These are phyloP conservation scores for Julus scandinavius DNA, from an alignment of 2,888 invertebrate species.

Conservation along the genomic window DNA sequence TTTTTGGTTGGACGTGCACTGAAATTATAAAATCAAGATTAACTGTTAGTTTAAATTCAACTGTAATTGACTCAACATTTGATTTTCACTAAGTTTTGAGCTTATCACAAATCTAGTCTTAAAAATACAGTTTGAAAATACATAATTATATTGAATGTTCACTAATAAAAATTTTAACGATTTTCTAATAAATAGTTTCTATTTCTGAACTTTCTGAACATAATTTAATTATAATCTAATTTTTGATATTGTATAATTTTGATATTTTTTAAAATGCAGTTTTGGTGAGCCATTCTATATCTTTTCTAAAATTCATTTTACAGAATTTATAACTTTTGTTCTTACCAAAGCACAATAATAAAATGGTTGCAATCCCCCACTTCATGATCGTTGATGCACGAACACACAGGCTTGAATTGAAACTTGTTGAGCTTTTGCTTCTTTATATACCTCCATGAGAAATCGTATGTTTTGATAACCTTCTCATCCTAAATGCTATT, in stretches of 20 bases:
- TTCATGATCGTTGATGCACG: conserved; percentile 47
- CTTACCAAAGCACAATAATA: conserved; percentile 48
- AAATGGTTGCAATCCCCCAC: conserved; percentile 41
- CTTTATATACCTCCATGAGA: conserved; percentile 48
- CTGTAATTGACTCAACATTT: not conserved
- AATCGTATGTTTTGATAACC: conserved; percentile 39
- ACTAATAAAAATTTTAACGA: too few relatives aligned
- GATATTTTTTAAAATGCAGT: too few relatives aligned
- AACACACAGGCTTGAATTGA: conserved; percentile 29
- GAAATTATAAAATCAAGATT: not conserved
- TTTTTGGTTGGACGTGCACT: conserved; percentile 19
- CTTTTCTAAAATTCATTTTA: not conserved
- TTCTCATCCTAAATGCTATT: conserved; percentile 14
- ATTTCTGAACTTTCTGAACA: too few relatives aligned
- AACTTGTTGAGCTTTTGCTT: conserved; percentile 45
- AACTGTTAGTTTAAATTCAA: not conserved
- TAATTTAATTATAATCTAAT: too few relatives aligned
- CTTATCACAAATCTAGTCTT: too few relatives aligned
- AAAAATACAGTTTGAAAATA: too few relatives aligned
- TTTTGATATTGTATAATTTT: too few relatives aligned
- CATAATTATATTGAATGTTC: too few relatives aligned
- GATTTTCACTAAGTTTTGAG: too few relatives aligned
- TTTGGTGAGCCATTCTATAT: not conserved
- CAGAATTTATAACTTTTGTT: not conserved
- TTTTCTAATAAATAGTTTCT: too few relatives aligned